Evolutionary conservation across 2,888 invertebrate species (phyloP), one percentile per base, ranked within the genome.

Genomic region (Xiphydria camelus): DNA sequence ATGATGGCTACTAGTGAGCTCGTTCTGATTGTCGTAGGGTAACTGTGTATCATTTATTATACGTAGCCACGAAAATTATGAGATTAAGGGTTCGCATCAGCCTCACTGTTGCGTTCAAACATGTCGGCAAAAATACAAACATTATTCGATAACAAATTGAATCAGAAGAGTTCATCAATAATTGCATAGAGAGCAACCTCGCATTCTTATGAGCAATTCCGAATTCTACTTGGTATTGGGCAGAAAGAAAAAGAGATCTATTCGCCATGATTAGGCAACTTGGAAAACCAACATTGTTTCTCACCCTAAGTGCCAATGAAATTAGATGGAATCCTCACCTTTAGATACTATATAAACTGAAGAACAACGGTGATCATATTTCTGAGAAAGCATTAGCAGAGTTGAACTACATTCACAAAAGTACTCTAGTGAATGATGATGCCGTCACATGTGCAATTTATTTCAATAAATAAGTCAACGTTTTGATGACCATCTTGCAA

Each of bases 291-390:
- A 73, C 73, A 56, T 54, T 62, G 55, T 58, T 76, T 66, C 39
- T 72, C 56, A 67, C 74, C 55, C 7, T 76, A 57, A 74, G 74
- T 61, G 74, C 75, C 0, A 75, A 75, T 55, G 77, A 77, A 65
- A 52, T 66, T 47, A 52, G 59, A 23, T 76, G 75, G 75, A 3
- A 50, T 21, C 47, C 35, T 52, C 49, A 75, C 21, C 56, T 76
- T 1, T 61, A 48, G 26, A 20, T 69, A 57, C 57, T 76, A 3
- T 62, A 66, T 47, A 73, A 68, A 56, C 59, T 66, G 35, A 49
- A 41, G 26, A 36, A 41, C 25, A 32, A 21, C 42, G 40, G 29
- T 44, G n/a, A n/a, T n/a, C n/a, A n/a, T n/a, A n/a, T n/a, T n/a
- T 14, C 45, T 1, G 39, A 40, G 9, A 32, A 45, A 32, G 35